Percentiles rank a stretch among this genome's conserved stretches.
Conservation (phyloP, 2,888 invertebrate genomes). For the Caenorhabditis afra region DNA sequence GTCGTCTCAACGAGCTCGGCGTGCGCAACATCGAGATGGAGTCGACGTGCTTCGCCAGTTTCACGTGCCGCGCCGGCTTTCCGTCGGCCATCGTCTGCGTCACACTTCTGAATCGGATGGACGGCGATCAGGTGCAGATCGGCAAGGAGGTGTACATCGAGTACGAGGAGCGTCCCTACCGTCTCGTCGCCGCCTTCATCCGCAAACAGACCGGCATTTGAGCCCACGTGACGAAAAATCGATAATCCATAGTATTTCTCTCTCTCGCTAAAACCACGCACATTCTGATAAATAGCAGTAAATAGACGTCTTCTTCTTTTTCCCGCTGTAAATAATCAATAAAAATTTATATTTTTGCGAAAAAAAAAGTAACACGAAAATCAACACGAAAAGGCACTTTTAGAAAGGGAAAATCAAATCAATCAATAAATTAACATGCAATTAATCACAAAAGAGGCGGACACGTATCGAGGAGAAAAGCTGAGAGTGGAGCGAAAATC, state of each 20-base stretch:
- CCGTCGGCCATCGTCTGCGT: slow-evolving; percentile 92
- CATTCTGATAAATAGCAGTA: too few relatives aligned
- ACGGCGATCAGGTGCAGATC: slow-evolving; percentile 88
- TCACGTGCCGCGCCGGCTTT: slow-evolving; percentile 89
- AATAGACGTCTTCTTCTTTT: too few relatives aligned
- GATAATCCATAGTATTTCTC: slow-evolving; percentile 31
- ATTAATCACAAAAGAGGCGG: slow-evolving; percentile 1
- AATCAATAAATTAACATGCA: background rate
- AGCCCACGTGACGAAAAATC: too few relatives aligned
- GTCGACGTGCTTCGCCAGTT: slow-evolving; percentile 92
- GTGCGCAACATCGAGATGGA: slow-evolving; percentile 96
- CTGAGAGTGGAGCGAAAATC: slow-evolving; percentile 1
- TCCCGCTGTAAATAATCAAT: too few relatives aligned
- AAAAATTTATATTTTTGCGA: too few relatives aligned
- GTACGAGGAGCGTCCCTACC: slow-evolving; percentile 77
- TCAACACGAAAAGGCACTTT: background rate
- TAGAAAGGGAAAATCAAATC: background rate
- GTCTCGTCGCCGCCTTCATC: slow-evolving; percentile 73
- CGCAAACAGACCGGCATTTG: slow-evolving; percentile 43
- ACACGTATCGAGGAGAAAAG: slow-evolving; percentile 39
- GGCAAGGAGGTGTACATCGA: slow-evolving; percentile 72
- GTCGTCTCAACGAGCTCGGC: slow-evolving; percentile 85
- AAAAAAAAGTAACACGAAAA: too few relatives aligned
- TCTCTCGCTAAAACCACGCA: background rate
- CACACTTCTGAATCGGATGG: slow-evolving; percentile 91